Percentiles rank a stretch among this genome's conserved stretches.
Evolutionary conservation across 1,140 invertebrate species (phyloP).

Genomic region (Thaumatotibia leucotreta): DNA sequence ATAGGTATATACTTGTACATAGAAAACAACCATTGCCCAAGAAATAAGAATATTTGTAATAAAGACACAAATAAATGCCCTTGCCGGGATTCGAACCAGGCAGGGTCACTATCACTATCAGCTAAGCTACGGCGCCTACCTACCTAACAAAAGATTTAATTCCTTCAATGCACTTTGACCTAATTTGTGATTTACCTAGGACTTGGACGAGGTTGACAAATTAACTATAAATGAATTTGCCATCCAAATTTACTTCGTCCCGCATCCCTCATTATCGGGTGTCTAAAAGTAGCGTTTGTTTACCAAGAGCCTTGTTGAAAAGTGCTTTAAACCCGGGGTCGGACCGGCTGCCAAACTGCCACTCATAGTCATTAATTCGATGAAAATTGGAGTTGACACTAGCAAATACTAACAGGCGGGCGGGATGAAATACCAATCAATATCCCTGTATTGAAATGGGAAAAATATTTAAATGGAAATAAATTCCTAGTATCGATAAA

Average conservation of each 20-base stretch:
- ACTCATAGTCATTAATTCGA: background rate
- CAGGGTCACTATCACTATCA: no score
- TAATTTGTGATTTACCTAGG: no score
- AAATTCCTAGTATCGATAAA: background rate
- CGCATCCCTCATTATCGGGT: background rate
- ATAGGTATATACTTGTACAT: no score
- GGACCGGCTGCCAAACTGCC: background rate
- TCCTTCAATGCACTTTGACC: no score
- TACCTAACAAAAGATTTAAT: no score
- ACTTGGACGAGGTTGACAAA: no score
- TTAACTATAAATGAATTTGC: background rate
- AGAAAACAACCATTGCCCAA: no score
- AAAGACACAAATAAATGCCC: no score
- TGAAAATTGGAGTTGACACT: conserved; percentile 1
- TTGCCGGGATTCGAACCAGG: no score
- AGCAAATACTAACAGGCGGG: background rate
- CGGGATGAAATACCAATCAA: background rate
- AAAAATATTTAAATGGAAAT: background rate
- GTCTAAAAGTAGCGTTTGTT: conserved; percentile 9
- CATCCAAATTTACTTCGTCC: background rate
- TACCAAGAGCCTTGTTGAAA: background rate
- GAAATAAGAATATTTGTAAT: no score
- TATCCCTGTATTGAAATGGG: background rate
- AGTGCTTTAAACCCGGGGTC: background rate
- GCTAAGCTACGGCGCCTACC: no score